A percentile compares a stretch with the other conserved stretches of the same genome.
phyloP scores from a whole-genome alignment of 2,888 invertebrate genomes.

The Lithophane semibrunnea region DNA sequence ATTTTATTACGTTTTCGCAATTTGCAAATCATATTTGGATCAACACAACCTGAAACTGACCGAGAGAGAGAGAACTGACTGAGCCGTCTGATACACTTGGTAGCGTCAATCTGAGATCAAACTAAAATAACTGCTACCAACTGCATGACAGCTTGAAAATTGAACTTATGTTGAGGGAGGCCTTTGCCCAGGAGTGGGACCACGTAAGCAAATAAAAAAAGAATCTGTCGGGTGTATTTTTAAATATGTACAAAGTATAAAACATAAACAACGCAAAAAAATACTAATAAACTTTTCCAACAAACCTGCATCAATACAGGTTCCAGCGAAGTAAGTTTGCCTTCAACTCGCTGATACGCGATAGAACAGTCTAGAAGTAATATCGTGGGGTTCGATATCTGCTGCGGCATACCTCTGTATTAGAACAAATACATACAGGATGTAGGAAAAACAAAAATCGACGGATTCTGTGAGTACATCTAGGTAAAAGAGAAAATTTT shows the following conservation, averaged over 20 bases:
- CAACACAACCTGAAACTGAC: too few relatives aligned
- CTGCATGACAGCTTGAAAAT: too few relatives aligned
- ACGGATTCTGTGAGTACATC: neutral
- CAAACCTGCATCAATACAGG: constrained; percentile 97
- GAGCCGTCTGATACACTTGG: too few relatives aligned
- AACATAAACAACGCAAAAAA: neutral
- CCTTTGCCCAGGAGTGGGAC: too few relatives aligned
- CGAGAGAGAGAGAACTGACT: too few relatives aligned
- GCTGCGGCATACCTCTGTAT: constrained; percentile 92
- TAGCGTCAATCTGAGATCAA: too few relatives aligned
- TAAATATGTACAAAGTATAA: neutral
- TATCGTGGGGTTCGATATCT: constrained; percentile 95
- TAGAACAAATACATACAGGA: neutral
- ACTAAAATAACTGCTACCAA: too few relatives aligned
- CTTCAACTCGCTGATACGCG: constrained; percentile 98
- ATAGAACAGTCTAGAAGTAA: constrained; percentile 96
- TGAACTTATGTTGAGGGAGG: too few relatives aligned
- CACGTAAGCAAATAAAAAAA: too few relatives aligned
- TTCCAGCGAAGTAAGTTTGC: constrained; percentile 97
- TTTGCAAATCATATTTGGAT: too few relatives aligned
- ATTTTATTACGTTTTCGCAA: too few relatives aligned
- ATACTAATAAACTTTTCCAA: neutral
- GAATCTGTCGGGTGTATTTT: too few relatives aligned
- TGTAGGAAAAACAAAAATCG: neutral
- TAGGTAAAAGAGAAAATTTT: neutral